Evolutionary conservation across 2,888 invertebrate species (phyloP).

Genomic region (Baccha elongata): DNA sequence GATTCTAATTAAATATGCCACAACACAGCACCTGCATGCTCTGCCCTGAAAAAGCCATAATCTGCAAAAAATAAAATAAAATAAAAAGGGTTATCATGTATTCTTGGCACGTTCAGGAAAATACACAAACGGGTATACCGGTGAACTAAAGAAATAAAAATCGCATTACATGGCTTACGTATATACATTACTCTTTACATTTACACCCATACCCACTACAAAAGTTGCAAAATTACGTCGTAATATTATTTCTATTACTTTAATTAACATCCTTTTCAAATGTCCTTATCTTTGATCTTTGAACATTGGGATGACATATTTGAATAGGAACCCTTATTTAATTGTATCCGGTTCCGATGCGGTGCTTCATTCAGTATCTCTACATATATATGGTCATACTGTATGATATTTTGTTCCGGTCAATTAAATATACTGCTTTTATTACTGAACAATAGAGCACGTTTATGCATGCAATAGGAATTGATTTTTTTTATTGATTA

Average conservation of each 20-base stretch:
- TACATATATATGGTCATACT: neutral
- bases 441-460: neutral
- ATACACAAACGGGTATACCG: slow-evolving; percentile 6
- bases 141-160: neutral
- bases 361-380: neutral
- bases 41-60: neutral
- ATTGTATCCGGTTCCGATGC: neutral
- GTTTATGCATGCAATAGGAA: slow-evolving; percentile 19
- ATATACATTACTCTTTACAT: neutral
- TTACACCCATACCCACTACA: no score
- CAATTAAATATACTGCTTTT: neutral
- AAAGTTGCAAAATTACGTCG: slow-evolving; percentile 1
- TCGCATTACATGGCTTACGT: slow-evolving; percentile 4
- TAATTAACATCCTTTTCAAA: neutral
- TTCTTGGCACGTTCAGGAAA: slow-evolving; percentile 51
- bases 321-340: neutral
- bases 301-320: neutral
- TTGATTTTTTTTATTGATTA: slow-evolving; percentile 41
- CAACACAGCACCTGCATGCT: slow-evolving; percentile 13
- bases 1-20: slow-evolving; percentile 32
- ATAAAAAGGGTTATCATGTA: slow-evolving; percentile 40
- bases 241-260: neutral
- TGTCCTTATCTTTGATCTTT: neutral
- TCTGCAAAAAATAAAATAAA: slow-evolving; percentile 5
- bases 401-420: neutral